These are phyloP conservation scores for Pseudoatta argentina DNA, from an alignment of 1,140 invertebrate genomes.

Conservation along the genomic window DNA sequence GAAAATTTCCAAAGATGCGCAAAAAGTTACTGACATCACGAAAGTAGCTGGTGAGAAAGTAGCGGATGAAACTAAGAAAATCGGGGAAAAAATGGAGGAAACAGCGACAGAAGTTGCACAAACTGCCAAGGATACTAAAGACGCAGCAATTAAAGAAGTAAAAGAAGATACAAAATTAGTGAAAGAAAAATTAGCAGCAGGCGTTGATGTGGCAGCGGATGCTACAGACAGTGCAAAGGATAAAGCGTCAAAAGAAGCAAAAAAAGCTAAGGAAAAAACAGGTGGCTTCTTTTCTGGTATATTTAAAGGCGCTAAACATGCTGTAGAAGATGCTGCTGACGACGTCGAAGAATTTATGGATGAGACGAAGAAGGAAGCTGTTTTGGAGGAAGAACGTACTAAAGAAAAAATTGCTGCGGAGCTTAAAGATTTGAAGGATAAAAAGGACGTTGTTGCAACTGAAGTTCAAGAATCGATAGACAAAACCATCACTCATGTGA, in stretches of 20 bases:
- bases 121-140: constrained; percentile 34
- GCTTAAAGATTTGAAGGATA: constrained; percentile 67
- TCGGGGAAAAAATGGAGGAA: not conserved
- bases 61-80: not conserved
- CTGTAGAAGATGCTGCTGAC: constrained; percentile 77
- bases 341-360: constrained; percentile 69
- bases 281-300: constrained; percentile 69
- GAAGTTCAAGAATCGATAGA: constrained; percentile 24
- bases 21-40: constrained; percentile 24
- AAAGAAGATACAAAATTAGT: constrained; percentile 65
- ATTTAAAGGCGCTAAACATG: constrained; percentile 68
- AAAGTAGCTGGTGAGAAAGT: constrained; percentile 46
- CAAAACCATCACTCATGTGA: constrained; percentile 16
- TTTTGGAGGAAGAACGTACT: constrained; percentile 64
- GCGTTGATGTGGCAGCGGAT: not conserved
- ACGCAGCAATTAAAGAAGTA: constrained; percentile 55
- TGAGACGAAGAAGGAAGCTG: constrained; percentile 66
- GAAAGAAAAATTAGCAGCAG: constrained; percentile 45
- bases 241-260: constrained; percentile 38
- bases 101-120: not conserved
- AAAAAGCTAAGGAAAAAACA: constrained; percentile 47
- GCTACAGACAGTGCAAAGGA: not conserved
- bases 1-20: constrained; percentile 35
- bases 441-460: not conserved
- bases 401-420: constrained; percentile 36